These are phyloP conservation scores for Hydrocynus forskahlii DNA, from an alignment of 2,797 vertebrate genomes.

Conservation along the genomic window DNA sequence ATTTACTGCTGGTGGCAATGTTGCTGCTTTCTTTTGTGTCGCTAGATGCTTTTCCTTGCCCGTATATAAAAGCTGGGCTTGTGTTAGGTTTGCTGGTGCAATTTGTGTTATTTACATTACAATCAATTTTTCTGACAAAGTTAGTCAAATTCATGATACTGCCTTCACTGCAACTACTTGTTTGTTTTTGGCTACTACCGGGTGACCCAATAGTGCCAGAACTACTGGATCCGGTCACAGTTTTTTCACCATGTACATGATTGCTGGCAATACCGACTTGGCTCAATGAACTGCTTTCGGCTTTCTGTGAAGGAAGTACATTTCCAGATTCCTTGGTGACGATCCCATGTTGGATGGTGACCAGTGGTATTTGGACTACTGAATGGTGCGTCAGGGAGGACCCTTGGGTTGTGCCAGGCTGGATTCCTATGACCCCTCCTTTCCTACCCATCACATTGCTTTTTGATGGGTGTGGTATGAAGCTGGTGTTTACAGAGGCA, in stretches of 20 bases:
- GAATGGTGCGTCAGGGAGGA: constrained; percentile 79
- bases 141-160: constrained; percentile 56
- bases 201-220: constrained; percentile 35
- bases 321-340: constrained; percentile 72
- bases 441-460: constrained; percentile 81
- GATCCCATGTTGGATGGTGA: constrained; percentile 70
- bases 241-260: constrained; percentile 46
- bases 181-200: constrained; percentile 29
- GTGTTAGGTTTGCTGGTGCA: constrained; percentile 76
- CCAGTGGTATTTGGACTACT: constrained; percentile 70
- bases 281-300: constrained; percentile 69
- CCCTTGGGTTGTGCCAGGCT: constrained; percentile 82
- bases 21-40: constrained; percentile 59
- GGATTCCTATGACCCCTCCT: constrained; percentile 82
- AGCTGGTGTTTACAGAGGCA: constrained; percentile 80
- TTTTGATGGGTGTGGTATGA: constrained; percentile 85
- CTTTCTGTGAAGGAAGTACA: constrained; percentile 54
- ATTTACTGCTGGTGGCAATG: constrained; percentile 70
- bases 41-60: constrained; percentile 54
- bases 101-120: constrained; percentile 61
- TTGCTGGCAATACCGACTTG: constrained; percentile 71
- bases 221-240: constrained; percentile 38
- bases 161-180: constrained; percentile 60
- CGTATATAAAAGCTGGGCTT: constrained; percentile 61
- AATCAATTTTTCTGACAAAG: constrained; percentile 49